Evolutionary conservation across 2,113 vertebrate genomes (phyloP).

Genomic region (Mormoops blainvillei): DNA sequence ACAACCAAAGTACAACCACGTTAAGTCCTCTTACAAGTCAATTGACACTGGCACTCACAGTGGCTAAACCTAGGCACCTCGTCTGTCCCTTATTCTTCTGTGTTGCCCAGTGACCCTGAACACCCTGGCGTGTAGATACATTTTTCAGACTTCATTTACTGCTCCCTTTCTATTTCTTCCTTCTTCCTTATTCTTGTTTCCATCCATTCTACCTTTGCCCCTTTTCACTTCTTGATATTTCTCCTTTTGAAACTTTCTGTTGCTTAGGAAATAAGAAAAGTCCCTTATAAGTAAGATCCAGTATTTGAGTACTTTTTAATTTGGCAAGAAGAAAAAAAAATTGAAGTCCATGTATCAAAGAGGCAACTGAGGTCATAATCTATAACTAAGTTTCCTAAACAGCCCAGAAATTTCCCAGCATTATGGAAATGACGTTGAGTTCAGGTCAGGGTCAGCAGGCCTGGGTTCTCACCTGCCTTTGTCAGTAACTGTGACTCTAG

Average conservation of each 20-base stretch:
- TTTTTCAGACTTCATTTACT: not conserved
- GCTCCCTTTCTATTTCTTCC: not conserved
- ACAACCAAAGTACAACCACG: not conserved
- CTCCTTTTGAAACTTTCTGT: not conserved
- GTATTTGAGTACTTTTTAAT: not conserved
- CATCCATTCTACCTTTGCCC: not conserved
- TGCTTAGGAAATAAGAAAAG: not conserved
- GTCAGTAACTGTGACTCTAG: not conserved
- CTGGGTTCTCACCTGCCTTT: not conserved
- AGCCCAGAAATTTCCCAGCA: not conserved
- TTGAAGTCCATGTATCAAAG: not conserved
- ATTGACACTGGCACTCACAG: not conserved
- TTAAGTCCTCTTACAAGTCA: not conserved
- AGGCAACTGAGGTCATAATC: not conserved
- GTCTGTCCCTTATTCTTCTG: too few relatives aligned
- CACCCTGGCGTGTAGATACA: fast-evolving
- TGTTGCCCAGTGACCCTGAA: not conserved
- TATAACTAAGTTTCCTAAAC: not conserved
- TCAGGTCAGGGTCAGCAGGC: not conserved
- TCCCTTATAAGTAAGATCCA: not conserved
- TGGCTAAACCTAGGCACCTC: not conserved
- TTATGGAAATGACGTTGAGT: not conserved
- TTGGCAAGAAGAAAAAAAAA: conserved; percentile 22
- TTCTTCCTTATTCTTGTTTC: not conserved
- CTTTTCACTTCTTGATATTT: not conserved